phyloP scores from a whole-genome alignment of 2,113 vertebrate species.

The Oostethus manadensis region DNA sequence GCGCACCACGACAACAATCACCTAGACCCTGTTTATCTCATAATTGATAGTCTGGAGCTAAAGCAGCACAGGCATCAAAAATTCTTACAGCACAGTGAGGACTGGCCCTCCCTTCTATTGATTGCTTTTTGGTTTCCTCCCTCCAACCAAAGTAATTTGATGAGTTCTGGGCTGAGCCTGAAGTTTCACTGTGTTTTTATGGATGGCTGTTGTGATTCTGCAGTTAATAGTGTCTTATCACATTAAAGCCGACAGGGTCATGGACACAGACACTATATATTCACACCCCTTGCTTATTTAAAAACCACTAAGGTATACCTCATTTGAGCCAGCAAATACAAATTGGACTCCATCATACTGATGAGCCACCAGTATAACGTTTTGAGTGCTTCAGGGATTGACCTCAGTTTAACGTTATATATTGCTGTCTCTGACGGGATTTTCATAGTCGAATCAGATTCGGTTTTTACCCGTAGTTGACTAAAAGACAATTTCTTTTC shows the following conservation, averaged over 20 bases:
- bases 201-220: slow-evolving; percentile 57
- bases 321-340: slow-evolving; percentile 33
- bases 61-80: slow-evolving; percentile 66
- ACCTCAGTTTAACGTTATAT: not conserved
- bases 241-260: slow-evolving; percentile 57
- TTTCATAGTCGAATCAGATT: too few species aligned
- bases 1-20: slow-evolving; percentile 72
- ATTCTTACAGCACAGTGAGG: slow-evolving; percentile 56
- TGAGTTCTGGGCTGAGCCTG: slow-evolving; percentile 58
- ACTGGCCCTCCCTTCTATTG: slow-evolving; percentile 57
- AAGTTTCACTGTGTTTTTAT: slow-evolving; percentile 60
- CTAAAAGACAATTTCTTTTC: too few species aligned
- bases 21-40: slow-evolving; percentile 69
- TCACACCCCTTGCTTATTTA: slow-evolving; percentile 64
- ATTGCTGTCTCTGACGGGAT: too few species aligned
- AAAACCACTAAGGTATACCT: slow-evolving; percentile 58
- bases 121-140: slow-evolving; percentile 63
- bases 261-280: slow-evolving; percentile 64
- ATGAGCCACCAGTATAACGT: slow-evolving; percentile 21
- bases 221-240: slow-evolving; percentile 67
- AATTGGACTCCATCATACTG: slow-evolving; percentile 44
- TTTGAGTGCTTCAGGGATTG: not conserved
- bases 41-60: slow-evolving; percentile 70
- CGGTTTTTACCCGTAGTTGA: too few species aligned
- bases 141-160: slow-evolving; percentile 63